Conservation (phyloP, 2,888 invertebrate genomes). For the Stictocephala bisonia region DNA sequence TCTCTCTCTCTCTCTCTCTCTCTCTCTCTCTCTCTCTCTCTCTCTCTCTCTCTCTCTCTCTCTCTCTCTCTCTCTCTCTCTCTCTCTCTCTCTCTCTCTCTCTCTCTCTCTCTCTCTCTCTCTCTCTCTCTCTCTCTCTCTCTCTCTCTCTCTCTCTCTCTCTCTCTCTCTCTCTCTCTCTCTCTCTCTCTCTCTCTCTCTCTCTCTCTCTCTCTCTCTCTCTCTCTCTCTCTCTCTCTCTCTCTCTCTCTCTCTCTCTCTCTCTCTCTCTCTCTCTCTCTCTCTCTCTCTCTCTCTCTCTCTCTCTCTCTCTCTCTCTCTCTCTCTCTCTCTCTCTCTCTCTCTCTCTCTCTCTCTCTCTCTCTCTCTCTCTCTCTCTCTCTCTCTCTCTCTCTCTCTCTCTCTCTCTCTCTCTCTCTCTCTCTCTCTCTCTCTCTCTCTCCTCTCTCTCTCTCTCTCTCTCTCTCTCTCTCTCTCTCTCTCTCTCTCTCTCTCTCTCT, state of each 20-base stretch:
- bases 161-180: not conserved
- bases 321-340: not conserved
- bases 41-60: not conserved
- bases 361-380: not conserved
- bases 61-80: not conserved
- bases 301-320: not conserved
- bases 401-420: not conserved
- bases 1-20: not conserved
- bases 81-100: not conserved
- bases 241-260: not conserved
- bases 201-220: not conserved
- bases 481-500: not conserved
- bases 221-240: too few relatives aligned
- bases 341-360: not conserved
- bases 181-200: not conserved
- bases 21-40: not conserved
- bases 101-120: not conserved
- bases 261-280: not conserved
- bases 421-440: not conserved
- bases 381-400: not conserved
- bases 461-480: not conserved
- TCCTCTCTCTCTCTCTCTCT: not conserved
- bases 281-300: not conserved
- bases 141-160: not conserved
- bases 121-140: not conserved